Percentiles rank a stretch among this genome's conserved stretches.
Evolutionary conservation across 2,113 vertebrate genomes (phyloP).

Genomic region (Telmatochromis sp.): DNA sequence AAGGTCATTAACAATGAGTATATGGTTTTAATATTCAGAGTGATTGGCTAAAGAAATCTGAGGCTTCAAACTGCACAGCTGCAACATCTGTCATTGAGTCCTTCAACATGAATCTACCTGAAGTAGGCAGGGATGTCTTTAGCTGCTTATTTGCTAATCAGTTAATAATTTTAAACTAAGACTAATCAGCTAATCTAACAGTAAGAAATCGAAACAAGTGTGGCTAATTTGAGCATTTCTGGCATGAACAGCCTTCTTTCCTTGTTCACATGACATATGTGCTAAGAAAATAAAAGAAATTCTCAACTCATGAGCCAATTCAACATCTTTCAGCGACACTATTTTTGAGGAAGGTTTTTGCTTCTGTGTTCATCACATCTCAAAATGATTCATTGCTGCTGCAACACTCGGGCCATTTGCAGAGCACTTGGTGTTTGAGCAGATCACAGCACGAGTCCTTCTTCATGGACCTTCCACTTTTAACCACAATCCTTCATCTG

Average conservation of each 20-base stretch:
- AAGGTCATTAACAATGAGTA: background rate
- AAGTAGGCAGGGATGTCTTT: fast-evolving
- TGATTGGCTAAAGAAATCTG: background rate
- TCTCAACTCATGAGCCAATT: background rate
- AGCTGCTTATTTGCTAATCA: background rate
- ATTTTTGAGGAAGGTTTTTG: background rate
- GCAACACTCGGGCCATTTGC: background rate
- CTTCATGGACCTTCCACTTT: fast-evolving
- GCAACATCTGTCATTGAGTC: background rate
- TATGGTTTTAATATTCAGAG: background rate
- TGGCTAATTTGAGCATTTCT: background rate
- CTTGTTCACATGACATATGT: fast-evolving
- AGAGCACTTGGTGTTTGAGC: fast-evolving
- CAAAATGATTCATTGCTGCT: background rate
- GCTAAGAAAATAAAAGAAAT: background rate
- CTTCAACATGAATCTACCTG: fast-evolving
- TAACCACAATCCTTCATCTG: background rate
- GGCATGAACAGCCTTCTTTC: background rate
- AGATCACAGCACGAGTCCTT: background rate
- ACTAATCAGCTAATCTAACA: background rate
- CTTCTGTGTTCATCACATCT: background rate
- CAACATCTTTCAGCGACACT: background rate
- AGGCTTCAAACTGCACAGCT: background rate
- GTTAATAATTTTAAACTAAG: fast-evolving
- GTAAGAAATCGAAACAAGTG: fast-evolving